Conservation (phyloP, 2,797 vertebrate genomes). For the Neostethus bicornis region DNA sequence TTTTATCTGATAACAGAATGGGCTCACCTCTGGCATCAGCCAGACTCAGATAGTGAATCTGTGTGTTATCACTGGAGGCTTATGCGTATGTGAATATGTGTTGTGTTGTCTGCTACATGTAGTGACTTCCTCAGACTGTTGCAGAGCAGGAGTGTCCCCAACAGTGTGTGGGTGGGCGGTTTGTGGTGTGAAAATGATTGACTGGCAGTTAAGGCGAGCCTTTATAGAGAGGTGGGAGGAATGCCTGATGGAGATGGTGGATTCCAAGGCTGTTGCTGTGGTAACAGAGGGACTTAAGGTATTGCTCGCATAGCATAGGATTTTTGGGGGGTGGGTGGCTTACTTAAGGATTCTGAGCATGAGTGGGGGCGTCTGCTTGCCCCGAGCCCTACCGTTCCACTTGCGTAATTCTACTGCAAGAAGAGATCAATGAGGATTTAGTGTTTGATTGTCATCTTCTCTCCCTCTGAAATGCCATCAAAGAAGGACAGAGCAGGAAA, state of each 20-base stretch:
- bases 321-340: slow-evolving; percentile 69
- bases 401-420: slow-evolving; percentile 77
- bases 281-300: slow-evolving; percentile 80
- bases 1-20: slow-evolving; percentile 58
- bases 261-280: slow-evolving; percentile 87
- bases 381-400: slow-evolving; percentile 66
- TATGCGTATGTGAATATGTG: slow-evolving; percentile 9
- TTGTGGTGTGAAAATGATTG: slow-evolving; percentile 77
- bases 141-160: slow-evolving; percentile 66
- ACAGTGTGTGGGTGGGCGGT: slow-evolving; percentile 71
- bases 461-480: slow-evolving; percentile 68
- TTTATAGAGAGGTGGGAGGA: slow-evolving; percentile 77
- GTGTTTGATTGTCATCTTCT: slow-evolving; percentile 75
- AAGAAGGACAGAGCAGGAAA: slow-evolving; percentile 49
- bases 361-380: slow-evolving; percentile 77
- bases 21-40: slow-evolving; percentile 55
- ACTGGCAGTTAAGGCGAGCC: slow-evolving; percentile 76
- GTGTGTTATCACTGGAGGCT: slow-evolving; percentile 24
- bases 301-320: slow-evolving; percentile 64
- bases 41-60: slow-evolving; percentile 44
- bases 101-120: slow-evolving; percentile 11
- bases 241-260: slow-evolving; percentile 78
- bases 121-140: slow-evolving; percentile 29
- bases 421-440: slow-evolving; percentile 79
- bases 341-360: slow-evolving; percentile 81